Evolutionary conservation across 1,140 invertebrate genomes (phyloP).

Genomic region (Bombus turneri): DNA sequence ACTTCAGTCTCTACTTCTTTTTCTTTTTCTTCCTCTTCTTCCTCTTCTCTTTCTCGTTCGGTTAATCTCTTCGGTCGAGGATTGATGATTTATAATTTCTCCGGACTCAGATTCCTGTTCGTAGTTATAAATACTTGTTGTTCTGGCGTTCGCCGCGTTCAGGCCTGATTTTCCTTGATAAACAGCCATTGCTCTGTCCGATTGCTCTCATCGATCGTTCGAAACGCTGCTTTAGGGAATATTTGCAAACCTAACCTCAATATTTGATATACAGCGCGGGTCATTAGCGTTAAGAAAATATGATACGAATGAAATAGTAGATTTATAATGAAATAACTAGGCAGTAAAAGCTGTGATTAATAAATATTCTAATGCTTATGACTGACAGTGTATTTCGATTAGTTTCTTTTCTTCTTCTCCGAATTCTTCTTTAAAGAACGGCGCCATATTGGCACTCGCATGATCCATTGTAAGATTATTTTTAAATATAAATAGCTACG

Average conservation of each 20-base stretch:
- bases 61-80: constrained; percentile 42
- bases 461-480: neutral
- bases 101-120: constrained; percentile 39
- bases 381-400: no score
- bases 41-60: neutral
- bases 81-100: constrained; percentile 56
- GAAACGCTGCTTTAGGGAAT: neutral
- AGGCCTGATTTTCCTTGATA: constrained; percentile 20
- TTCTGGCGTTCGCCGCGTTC: neutral
- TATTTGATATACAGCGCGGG: no score
- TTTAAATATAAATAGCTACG: neutral
- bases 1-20: constrained; percentile 11
- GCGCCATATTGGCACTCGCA: rapidly evolving
- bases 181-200: neutral
- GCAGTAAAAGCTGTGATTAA: neutral
- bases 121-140: constrained; percentile 44
- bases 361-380: neutral
- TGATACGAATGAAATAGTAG: neutral
- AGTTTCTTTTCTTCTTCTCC: neutral
- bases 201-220: neutral
- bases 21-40: neutral
- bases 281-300: no score
- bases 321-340: no score
- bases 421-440: neutral
- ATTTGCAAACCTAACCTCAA: neutral